Conservation (phyloP, 2,113 vertebrate genomes). For the Amazona guildingii region DNA sequence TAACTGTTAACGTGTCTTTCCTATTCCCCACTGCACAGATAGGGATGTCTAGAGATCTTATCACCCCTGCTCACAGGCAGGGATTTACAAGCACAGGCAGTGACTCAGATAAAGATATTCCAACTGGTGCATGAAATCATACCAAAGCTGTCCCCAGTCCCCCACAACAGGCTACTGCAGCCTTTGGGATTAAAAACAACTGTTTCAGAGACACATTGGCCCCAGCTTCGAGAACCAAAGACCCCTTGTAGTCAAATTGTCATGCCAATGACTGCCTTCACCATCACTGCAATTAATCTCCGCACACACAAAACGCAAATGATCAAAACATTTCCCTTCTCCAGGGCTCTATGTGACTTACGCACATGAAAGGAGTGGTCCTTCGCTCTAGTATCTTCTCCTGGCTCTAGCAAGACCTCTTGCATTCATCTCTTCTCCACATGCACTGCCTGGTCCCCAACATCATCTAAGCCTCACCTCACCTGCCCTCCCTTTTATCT, state of each 20-base stretch:
- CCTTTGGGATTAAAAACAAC: not conserved
- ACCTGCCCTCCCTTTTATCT: not conserved
- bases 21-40: not conserved
- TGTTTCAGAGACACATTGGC: not conserved
- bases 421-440: not conserved
- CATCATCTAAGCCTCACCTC: accelerated
- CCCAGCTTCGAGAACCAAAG: not conserved
- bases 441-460: accelerated
- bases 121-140: constrained; percentile 33
- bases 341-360: not conserved
- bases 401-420: not conserved
- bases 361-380: accelerated
- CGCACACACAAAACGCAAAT: not conserved
- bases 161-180: not conserved
- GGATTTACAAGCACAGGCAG: not conserved
- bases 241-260: constrained; percentile 3
- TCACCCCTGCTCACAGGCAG: not conserved
- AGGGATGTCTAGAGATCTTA: not conserved
- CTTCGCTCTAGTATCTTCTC: not conserved
- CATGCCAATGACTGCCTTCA: not conserved
- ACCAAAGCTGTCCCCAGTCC: not conserved
- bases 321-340: not conserved
- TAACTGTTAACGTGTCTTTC: not conserved
- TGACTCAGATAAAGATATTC: not conserved
- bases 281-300: constrained; percentile 14